Evolutionary conservation across 2,797 vertebrate species (phyloP).

Genomic region (Myiotriccus ornatus): DNA sequence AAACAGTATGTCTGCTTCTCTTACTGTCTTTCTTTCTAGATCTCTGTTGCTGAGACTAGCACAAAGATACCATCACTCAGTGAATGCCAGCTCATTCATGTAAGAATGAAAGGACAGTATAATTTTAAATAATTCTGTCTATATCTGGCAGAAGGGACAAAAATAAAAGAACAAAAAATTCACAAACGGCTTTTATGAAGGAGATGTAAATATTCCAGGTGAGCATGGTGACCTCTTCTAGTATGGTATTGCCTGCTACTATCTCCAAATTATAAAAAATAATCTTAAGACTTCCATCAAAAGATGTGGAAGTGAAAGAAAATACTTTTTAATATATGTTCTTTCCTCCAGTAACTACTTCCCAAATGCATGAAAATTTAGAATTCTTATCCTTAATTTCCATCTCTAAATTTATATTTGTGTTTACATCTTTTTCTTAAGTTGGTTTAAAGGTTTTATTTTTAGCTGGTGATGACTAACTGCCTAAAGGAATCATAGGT

Average conservation of each 20-base stretch:
- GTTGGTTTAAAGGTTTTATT: background rate
- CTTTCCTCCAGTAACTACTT: background rate
- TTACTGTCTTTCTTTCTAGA: background rate
- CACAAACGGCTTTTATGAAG: background rate
- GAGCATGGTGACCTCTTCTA: background rate
- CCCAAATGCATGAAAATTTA: background rate
- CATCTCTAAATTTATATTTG: background rate
- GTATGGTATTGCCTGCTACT: accelerated
- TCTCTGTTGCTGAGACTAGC: background rate
- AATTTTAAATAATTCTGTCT: background rate
- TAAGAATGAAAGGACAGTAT: background rate
- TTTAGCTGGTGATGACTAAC: background rate
- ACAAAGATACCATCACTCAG: background rate
- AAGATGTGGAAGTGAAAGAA: background rate
- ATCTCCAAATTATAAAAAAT: background rate
- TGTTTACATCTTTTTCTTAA: background rate
- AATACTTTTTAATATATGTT: background rate
- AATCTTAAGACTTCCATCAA: background rate
- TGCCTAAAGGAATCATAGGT: background rate
- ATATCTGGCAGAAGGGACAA: background rate
- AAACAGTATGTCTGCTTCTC: background rate
- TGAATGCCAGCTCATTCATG: background rate
- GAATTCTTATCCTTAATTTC: background rate
- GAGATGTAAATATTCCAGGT: background rate
- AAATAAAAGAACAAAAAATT: background rate